Percentiles rank a stretch among this genome's conserved stretches.
These are phyloP conservation scores for Heliconius charithonia DNA, from an alignment of 2,888 invertebrate species.

Conservation along the genomic window DNA sequence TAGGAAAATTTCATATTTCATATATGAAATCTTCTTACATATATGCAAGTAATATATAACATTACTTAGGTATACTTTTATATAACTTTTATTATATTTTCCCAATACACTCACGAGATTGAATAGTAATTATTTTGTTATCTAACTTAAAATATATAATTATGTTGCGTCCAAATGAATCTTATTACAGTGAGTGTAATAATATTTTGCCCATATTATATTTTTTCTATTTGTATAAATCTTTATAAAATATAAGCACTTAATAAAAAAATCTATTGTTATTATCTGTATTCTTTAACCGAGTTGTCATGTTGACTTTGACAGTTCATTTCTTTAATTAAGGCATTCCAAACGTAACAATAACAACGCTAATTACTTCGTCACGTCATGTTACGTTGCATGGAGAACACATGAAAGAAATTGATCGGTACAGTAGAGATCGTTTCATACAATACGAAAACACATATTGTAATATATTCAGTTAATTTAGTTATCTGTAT, in stretches of 20 bases:
- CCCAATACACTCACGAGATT: neutral
- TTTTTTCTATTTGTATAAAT: neutral
- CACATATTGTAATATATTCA: too few relatives aligned
- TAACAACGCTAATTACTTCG: too few relatives aligned
- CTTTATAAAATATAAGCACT: neutral
- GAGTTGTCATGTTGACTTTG: too few relatives aligned
- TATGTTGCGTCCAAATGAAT: neutral
- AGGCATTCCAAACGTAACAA: too few relatives aligned
- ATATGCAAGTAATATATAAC: neutral
- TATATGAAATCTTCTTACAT: neutral
- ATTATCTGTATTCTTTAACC: neutral
- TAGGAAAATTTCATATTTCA: too few relatives aligned
- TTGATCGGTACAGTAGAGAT: too few relatives aligned
- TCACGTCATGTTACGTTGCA: too few relatives aligned
- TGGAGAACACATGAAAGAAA: too few relatives aligned
- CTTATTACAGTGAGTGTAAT: neutral
- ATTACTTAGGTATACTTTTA: neutral
- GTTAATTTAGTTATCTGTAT: neutral
- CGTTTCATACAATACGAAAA: too few relatives aligned
- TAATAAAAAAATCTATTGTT: neutral
- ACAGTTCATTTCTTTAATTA: too few relatives aligned
- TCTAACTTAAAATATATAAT: neutral
- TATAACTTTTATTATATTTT: neutral
- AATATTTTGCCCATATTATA: neutral
- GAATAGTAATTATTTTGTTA: neutral